These are phyloP conservation scores for Thereva nobilitata DNA, from an alignment of 2,888 invertebrate species.

Conservation along the genomic window DNA sequence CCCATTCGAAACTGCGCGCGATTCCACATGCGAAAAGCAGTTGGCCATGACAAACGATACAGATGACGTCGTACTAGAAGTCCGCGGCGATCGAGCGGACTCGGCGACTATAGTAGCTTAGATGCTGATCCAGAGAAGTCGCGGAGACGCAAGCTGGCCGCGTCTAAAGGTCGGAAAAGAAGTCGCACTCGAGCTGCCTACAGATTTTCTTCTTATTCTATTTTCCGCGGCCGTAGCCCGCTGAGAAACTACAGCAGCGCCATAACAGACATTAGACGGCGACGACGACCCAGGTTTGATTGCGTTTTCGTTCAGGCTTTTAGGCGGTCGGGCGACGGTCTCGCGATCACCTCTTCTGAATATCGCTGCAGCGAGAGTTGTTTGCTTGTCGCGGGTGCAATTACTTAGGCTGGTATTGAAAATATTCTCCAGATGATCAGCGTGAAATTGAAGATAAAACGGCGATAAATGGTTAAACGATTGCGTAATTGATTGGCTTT, in stretches of 20 bases:
- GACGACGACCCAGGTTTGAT: conserved; percentile 11
- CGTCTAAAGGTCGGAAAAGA: conserved; percentile 29
- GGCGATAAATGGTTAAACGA: background rate
- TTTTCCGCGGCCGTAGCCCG: background rate
- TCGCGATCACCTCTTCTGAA: background rate
- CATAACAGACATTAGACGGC: conserved; percentile 20
- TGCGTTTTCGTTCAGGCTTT: conserved; percentile 3
- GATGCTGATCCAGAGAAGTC: conserved; percentile 11
- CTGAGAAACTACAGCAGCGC: conserved; percentile 17
- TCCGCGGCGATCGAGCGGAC: conserved; percentile 6
- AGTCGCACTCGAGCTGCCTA: conserved; percentile 27
- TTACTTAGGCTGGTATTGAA: conserved; percentile 22
- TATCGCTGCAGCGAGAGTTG: conserved; percentile 15
- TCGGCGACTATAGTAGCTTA: conserved; percentile 4
- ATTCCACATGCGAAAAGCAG: conserved; percentile 38
- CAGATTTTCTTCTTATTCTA: conserved; percentile 1
- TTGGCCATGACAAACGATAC: conserved; percentile 39
- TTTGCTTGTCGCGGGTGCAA: conserved; percentile 21
- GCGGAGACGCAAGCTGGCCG: conserved; percentile 5
- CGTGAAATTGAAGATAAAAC: conserved; percentile 9
- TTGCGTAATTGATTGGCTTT: conserved; percentile 10
- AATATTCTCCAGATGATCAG: conserved; percentile 24
- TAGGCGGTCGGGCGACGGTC: too few relatives aligned
- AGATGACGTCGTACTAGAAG: conserved; percentile 13
- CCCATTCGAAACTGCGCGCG: conserved; percentile 33